Base-by-base conservation (phyloP, 1,140 invertebrate genomes). In the Nomia melanderi region DNA sequence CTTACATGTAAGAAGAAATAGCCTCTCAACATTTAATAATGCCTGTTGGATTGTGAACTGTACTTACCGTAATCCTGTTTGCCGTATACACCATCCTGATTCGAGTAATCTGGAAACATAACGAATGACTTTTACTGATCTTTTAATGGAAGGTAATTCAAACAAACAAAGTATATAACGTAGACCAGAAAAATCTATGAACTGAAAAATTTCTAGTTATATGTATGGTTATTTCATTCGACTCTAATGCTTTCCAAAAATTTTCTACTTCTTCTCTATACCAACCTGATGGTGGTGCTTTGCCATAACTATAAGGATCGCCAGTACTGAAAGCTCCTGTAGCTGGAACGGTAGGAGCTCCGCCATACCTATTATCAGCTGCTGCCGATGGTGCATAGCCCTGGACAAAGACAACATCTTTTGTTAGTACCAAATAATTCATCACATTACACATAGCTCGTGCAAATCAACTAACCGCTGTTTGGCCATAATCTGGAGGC, bases 51-150 rank as follows among this genome's bases (percentile, higher is more conserved):
- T 67, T 82, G 59, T 70, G 65, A 85, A 70, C 83, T 84, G 88
- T 91, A 92, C 91, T 92, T 90, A 92, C 91, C 91, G 82, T 92
- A 92, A 78, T 92, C 91, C 78, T 90, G 89, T 78, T 89, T 92
- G 80, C 91, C 91, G 59, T 92, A 92, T 74, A 88, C 87, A 79
- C 85, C 88, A 67, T 88, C 90, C 86, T 89, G 91, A 86, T 71
- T 88, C 69, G 89, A 76, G 87, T 92, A 92, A 84, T 92, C 91
- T 92, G 85, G 8, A 89, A 90, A 57, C 39, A 87, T 54, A 87
- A 85, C 8, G 41, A 60, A 60, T 20, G 23, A 25, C 25, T n/a
- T 41, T 78, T 84, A 78, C 11, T 53, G 33, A 66, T 31, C 7
- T 50, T 31, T 4, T 27, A 4, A 23, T 1, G 1, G 36, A 47